These are phyloP conservation scores for Ptilonorhynchus violaceus DNA, from an alignment of 2,113 vertebrate species.

Conservation along the genomic window DNA sequence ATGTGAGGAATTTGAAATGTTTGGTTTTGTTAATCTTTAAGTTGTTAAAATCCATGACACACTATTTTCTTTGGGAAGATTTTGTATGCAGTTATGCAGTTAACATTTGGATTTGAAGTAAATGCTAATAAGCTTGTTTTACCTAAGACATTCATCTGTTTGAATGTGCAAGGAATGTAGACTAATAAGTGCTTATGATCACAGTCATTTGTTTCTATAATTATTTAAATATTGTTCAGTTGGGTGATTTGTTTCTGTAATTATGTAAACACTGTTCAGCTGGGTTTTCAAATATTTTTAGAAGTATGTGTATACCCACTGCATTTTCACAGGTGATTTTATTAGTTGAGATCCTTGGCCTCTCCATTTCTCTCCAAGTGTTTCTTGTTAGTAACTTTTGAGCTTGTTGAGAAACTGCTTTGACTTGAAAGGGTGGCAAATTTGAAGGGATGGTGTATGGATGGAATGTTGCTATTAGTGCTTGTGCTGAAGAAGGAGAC, in stretches of 20 bases:
- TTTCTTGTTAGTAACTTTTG: not conserved
- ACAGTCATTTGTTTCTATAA: not conserved
- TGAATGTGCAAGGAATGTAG: not conserved
- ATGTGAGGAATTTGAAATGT: not conserved
- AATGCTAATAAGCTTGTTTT: not conserved
- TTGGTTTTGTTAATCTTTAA: not conserved
- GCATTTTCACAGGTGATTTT: not conserved
- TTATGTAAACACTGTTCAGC: not conserved
- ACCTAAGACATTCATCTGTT: not conserved
- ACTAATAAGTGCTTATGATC: not conserved
- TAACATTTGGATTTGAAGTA: not conserved
- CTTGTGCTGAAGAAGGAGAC: not conserved
- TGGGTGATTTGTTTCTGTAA: not conserved
- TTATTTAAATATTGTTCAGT: not conserved
- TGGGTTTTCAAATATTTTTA: not conserved
- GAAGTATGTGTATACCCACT: not conserved
- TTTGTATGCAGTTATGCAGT: not conserved
- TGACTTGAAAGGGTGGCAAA: not conserved
- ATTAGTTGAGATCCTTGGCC: not conserved
- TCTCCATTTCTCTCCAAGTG: not conserved
- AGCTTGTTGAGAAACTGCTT: not conserved
- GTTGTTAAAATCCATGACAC: not conserved
- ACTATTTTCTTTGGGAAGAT: not conserved
- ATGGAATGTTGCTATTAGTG: not conserved
- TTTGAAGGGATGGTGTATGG: not conserved